phyloP scores from a whole-genome alignment of 2,888 invertebrate genomes.

The Orgyia antiqua region DNA sequence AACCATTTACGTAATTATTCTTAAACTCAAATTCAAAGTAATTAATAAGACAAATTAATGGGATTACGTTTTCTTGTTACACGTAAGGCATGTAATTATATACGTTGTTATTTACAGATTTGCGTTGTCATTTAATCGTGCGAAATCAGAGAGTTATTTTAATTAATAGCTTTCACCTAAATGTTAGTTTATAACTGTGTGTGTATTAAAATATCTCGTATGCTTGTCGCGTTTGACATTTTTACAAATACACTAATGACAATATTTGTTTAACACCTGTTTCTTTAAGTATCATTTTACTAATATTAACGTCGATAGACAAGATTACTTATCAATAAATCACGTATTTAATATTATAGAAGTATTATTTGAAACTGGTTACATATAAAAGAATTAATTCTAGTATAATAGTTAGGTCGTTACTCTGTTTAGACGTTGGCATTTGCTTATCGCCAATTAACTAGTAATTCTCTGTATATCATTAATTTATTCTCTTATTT shows the following conservation, averaged over 20 bases:
- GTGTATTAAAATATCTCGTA: too few species aligned
- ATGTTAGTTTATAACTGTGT: conserved; percentile 36
- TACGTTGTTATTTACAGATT: conserved; percentile 45
- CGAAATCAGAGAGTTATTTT: conserved; percentile 59
- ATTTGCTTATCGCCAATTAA: too few species aligned
- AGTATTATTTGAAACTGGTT: too few species aligned
- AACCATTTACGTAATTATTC: conserved; percentile 16
- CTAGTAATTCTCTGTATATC: too few species aligned
- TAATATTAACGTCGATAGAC: conserved; percentile 20
- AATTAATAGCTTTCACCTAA: conserved; percentile 65
- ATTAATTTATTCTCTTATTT: too few species aligned
- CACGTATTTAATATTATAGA: conserved; percentile 22
- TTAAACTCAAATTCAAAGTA: conserved; percentile 29
- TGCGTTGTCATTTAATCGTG: conserved; percentile 61
- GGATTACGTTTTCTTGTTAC: conserved; percentile 56
- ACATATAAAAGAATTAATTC: conserved; percentile 20
- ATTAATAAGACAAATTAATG: conserved; percentile 62
- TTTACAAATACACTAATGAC: conserved; percentile 10
- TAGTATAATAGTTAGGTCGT: conserved; percentile 11
- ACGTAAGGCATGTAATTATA: conserved; percentile 58
- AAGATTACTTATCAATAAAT: conserved; percentile 18
- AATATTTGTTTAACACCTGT: conserved; percentile 23
- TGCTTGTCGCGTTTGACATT: too few species aligned
- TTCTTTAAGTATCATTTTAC: conserved; percentile 5
- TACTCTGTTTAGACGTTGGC: neutral